A percentile compares a stretch with the other conserved stretches of the same genome.
These are phyloP conservation scores for Capreolus pygargus DNA, from an alignment of 2,113 vertebrate genomes.

Conservation along the genomic window DNA sequence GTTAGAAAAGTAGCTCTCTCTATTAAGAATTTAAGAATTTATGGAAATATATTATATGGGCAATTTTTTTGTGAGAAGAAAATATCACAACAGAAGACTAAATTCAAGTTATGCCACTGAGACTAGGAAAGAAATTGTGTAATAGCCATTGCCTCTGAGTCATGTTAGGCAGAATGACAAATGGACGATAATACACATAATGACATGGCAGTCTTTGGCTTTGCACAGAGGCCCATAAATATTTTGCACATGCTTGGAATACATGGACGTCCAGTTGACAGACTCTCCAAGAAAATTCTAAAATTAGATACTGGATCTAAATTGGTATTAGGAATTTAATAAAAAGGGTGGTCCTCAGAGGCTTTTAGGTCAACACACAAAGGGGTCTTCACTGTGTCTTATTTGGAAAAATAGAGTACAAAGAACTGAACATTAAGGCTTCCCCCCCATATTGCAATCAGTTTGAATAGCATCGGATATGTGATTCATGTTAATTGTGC, in stretches of 20 bases:
- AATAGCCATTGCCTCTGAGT: neutral
- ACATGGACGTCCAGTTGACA: slow-evolving; percentile 52
- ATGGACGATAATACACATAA: slow-evolving; percentile 8
- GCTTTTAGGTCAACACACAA: slow-evolving; percentile 51
- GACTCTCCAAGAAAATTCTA: slow-evolving; percentile 66
- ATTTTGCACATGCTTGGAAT: slow-evolving; percentile 57
- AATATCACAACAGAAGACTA: neutral
- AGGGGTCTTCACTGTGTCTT: slow-evolving; percentile 58
- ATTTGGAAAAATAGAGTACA: slow-evolving; percentile 54
- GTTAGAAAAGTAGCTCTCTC: neutral
- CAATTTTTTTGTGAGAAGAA: neutral
- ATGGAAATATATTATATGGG: neutral
- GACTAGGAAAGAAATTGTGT: neutral
- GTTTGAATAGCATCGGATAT: slow-evolving; percentile 70
- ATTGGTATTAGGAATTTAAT: slow-evolving; percentile 42
- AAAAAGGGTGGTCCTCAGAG: slow-evolving; percentile 29
- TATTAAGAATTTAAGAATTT: neutral
- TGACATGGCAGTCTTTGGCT: slow-evolving; percentile 31
- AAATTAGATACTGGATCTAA: slow-evolving; percentile 71
- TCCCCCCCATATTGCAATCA: slow-evolving; percentile 49
- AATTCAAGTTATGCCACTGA: neutral
- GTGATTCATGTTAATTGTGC: slow-evolving; percentile 71
- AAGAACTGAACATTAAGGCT: slow-evolving; percentile 64
- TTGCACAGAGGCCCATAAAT: slow-evolving; percentile 54
- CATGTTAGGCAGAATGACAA: slow-evolving; percentile 29